A percentile compares a stretch with the other conserved stretches of the same genome.
Evolutionary conservation across 2,113 vertebrate species (phyloP).

Genomic region (Crotalus horridus): DNA sequence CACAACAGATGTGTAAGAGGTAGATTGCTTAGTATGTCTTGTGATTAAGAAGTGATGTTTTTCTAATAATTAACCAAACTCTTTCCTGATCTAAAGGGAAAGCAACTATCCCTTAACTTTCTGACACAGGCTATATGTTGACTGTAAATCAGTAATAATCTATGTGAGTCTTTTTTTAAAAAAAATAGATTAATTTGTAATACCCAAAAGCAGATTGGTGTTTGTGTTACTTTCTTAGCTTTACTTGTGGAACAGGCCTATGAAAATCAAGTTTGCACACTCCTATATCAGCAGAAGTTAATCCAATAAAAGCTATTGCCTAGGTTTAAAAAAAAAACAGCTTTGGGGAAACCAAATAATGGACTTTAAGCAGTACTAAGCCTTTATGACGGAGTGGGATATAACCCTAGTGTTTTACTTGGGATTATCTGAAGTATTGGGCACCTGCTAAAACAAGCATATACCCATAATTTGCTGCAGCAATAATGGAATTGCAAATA

Average conservation of each 20-base stretch:
- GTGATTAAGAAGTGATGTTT: neutral
- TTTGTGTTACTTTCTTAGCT: neutral
- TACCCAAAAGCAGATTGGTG: neutral
- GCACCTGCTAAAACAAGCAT: slow-evolving; percentile 20
- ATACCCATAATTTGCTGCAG: neutral
- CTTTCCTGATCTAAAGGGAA: neutral
- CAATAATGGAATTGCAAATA: slow-evolving; percentile 11
- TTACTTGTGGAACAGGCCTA: neutral
- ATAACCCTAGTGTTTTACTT: slow-evolving; percentile 15
- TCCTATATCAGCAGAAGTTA: neutral
- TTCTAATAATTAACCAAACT: neutral
- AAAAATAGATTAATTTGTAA: neutral
- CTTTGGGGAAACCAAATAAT: slow-evolving; percentile 8
- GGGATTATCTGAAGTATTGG: slow-evolving; percentile 15
- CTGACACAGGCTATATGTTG: neutral
- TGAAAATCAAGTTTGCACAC: neutral
- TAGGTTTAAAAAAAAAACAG: neutral
- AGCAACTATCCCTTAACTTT: neutral
- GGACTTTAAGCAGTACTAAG: slow-evolving; percentile 19
- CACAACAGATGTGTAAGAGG: neutral
- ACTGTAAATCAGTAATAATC: neutral
- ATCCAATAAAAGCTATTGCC: slow-evolving; percentile 26
- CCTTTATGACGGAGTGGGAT: slow-evolving; percentile 1
- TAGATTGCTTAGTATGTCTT: neutral
- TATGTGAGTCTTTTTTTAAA: neutral